phyloP scores from a whole-genome alignment of 2,888 invertebrate genomes.

The Mythimna vitellina region DNA sequence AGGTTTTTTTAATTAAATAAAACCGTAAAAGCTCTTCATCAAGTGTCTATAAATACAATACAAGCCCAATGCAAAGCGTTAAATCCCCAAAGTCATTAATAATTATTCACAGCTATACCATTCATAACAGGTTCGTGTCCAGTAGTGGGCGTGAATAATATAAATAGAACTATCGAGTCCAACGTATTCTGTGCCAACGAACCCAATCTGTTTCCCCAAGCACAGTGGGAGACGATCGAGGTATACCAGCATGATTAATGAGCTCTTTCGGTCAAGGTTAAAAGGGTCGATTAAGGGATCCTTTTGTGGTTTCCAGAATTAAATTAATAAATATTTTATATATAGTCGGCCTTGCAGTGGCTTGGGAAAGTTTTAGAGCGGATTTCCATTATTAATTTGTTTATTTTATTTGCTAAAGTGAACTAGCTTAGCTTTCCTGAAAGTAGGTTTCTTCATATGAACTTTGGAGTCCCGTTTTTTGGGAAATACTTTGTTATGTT shows the following conservation, averaged over 20 bases:
- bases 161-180: slow-evolving; percentile 7
- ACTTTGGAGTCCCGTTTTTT: too few relatives aligned
- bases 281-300: slow-evolving; percentile 28
- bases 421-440: too few relatives aligned
- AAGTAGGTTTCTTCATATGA: too few relatives aligned
- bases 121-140: too few relatives aligned
- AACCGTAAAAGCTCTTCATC: too few relatives aligned
- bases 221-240: slow-evolving; percentile 2
- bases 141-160: background rate
- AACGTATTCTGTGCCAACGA: background rate
- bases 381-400: background rate
- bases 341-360: background rate
- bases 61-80: too few relatives aligned
- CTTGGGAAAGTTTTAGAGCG: background rate
- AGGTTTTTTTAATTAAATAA: too few relatives aligned
- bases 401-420: too few relatives aligned
- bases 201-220: slow-evolving; percentile 11
- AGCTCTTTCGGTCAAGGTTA: slow-evolving; percentile 28
- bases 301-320: slow-evolving; percentile 20
- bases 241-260: slow-evolving; percentile 34
- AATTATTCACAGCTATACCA: too few relatives aligned
- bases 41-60: too few relatives aligned
- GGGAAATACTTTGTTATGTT: too few relatives aligned
- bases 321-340: slow-evolving; percentile 16
- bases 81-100: too few relatives aligned